phyloP scores from a whole-genome alignment of 2,888 invertebrate species.

The Noctua janthina region DNA sequence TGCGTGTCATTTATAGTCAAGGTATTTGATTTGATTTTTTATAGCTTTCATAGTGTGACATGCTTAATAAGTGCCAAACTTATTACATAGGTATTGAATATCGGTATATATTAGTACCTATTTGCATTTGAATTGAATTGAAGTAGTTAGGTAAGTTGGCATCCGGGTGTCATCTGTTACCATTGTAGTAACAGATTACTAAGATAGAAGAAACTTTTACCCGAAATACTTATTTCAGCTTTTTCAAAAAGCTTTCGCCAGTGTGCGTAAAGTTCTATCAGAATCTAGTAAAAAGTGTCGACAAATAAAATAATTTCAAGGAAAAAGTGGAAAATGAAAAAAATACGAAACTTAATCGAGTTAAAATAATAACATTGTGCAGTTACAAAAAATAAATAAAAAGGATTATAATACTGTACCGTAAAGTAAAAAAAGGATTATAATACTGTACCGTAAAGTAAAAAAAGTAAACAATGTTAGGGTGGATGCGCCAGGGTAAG shows the following conservation, averaged over 20 bases:
- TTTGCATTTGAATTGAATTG: background rate
- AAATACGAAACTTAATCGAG: background rate
- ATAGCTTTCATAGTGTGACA: constrained; percentile 8
- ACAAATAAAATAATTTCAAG: background rate
- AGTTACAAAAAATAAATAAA: background rate
- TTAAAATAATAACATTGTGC: background rate
- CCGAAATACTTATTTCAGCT: background rate
- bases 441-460: background rate
- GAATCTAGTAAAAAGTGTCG: background rate
- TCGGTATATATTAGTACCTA: background rate
- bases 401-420: background rate
- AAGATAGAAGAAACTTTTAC: background rate
- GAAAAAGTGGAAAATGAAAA: background rate
- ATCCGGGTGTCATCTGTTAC: background rate
- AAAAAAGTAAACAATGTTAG: background rate
- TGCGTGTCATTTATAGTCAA: constrained; percentile 14
- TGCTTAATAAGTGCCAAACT: background rate
- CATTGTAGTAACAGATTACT: background rate
- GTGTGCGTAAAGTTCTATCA: background rate
- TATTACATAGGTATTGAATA: background rate
- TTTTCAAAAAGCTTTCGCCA: background rate
- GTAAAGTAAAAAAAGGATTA: background rate
- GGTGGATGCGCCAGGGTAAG: too few relatives aligned
- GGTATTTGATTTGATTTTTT: constrained; percentile 49
- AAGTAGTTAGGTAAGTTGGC: background rate